Conservation (phyloP, 64 coral and sea anemone genomes). For the Montipora foliosa region DNA sequence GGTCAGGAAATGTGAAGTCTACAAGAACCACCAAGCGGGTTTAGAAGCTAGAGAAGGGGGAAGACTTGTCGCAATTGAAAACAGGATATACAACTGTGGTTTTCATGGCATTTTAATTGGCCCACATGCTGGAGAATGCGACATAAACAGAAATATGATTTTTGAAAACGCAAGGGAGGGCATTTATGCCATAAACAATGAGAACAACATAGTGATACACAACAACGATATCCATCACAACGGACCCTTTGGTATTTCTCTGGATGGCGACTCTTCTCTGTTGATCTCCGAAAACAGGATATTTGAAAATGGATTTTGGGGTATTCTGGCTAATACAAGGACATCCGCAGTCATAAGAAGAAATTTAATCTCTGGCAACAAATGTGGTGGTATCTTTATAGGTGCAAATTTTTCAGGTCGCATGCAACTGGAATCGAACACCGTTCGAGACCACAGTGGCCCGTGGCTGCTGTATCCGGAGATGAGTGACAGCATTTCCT, state of each 20-base stretch:
- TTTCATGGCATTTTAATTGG: conserved; percentile 70
- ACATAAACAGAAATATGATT: conserved; percentile 48
- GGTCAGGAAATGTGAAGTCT: conserved; percentile 46
- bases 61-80: conserved; percentile 44
- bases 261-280: background rate
- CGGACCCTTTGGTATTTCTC: conserved; percentile 70
- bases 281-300: conserved; percentile 41
- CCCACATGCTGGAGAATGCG: conserved; percentile 61
- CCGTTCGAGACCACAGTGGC: conserved; percentile 72
- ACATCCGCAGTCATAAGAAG: conserved; percentile 59
- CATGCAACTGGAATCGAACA: conserved; percentile 46
- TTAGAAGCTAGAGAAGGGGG: conserved; percentile 78
- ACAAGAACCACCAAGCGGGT: conserved; percentile 63
- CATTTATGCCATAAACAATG: background rate
- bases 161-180: conserved; percentile 75
- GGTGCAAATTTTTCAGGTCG: conserved; percentile 82
- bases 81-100: conserved; percentile 57
- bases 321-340: conserved; percentile 41
- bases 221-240: conserved; percentile 79
- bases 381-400: conserved; percentile 79
- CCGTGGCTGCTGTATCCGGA: conserved; percentile 57
- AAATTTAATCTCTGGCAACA: conserved; percentile 70
- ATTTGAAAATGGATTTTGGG: conserved; percentile 81
- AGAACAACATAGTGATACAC: background rate
- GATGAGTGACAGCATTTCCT: background rate